phyloP scores from a whole-genome alignment of 2,888 invertebrate species.

The Andrena chrysosceles region DNA sequence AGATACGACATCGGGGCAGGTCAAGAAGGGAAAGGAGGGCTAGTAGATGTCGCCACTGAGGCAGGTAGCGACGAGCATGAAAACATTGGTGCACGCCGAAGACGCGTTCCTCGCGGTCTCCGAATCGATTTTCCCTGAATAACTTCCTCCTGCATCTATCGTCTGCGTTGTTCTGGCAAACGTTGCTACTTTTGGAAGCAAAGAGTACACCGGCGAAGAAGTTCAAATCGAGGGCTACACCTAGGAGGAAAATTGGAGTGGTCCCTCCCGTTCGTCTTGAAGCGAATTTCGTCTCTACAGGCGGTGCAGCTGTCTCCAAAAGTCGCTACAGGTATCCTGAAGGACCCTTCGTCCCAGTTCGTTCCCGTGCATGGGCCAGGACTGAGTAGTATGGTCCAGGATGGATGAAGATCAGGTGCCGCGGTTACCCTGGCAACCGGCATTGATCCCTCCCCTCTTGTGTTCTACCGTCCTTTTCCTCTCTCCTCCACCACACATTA shows the following conservation, averaged over 20 bases:
- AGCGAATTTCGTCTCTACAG: not conserved
- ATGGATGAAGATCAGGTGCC: conserved; percentile 81
- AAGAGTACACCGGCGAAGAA: no score
- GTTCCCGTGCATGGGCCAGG: conserved; percentile 55
- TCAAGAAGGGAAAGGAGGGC: not conserved
- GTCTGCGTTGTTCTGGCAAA: not conserved
- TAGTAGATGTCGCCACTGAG: conserved; percentile 3
- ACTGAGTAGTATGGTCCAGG: conserved; percentile 74
- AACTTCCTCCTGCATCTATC: not conserved
- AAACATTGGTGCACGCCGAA: not conserved
- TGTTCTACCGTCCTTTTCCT: conserved; percentile 66
- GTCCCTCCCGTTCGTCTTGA: not conserved
- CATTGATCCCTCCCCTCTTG: conserved; percentile 83
- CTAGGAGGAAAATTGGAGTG: not conserved
- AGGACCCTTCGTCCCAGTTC: conserved; percentile 46
- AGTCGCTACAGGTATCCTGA: conserved; percentile 31
- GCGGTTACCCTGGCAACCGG: conserved; percentile 83
- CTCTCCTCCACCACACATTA: conserved; percentile 60
- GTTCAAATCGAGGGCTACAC: no score
- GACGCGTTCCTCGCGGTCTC: not conserved
- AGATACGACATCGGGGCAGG: not conserved
- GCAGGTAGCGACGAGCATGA: conserved; percentile 5
- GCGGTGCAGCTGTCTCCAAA: not conserved
- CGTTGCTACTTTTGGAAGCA: no score
- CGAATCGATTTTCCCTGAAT: conserved; percentile 1